Conservation (phyloP, 2,113 vertebrate species). For the Microtus pennsylvanicus region DNA sequence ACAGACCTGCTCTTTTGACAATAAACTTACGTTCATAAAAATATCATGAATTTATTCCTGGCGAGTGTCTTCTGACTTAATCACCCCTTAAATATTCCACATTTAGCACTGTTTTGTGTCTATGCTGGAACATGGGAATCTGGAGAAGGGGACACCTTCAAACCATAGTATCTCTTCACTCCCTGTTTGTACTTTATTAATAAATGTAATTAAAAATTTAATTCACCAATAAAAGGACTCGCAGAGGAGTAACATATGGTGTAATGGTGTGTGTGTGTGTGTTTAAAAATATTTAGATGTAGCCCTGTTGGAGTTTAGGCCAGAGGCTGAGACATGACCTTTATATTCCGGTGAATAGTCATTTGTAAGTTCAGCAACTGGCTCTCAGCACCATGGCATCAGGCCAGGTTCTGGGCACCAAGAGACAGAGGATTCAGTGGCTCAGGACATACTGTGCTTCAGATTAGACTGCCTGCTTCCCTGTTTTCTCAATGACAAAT, state of each 20-base stretch:
- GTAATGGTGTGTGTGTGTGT: background rate
- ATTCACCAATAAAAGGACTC: background rate
- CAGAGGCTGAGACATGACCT: background rate
- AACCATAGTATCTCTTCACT: background rate
- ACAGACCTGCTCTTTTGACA: background rate
- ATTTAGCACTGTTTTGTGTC: background rate
- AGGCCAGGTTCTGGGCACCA: background rate
- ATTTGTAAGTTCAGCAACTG: background rate
- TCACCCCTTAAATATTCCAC: too few species aligned
- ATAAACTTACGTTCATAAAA: background rate
- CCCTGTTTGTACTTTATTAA: background rate
- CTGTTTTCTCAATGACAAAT: background rate
- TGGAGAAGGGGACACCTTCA: background rate
- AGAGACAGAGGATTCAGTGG: conserved; percentile 1
- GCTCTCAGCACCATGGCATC: background rate
- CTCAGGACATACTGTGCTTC: background rate
- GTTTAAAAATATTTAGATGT: background rate
- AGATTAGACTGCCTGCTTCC: background rate
- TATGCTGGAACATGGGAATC: background rate
- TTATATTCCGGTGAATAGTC: background rate
- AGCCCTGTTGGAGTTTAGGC: background rate
- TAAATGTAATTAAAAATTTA: background rate
- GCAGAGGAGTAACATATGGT: background rate
- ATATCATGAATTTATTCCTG: background rate
- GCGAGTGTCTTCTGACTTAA: background rate